Evolutionary conservation across 2,888 invertebrate genomes (phyloP), one percentile per base, ranked within the genome.

Genomic region (Metopia argyrocephala): DNA sequence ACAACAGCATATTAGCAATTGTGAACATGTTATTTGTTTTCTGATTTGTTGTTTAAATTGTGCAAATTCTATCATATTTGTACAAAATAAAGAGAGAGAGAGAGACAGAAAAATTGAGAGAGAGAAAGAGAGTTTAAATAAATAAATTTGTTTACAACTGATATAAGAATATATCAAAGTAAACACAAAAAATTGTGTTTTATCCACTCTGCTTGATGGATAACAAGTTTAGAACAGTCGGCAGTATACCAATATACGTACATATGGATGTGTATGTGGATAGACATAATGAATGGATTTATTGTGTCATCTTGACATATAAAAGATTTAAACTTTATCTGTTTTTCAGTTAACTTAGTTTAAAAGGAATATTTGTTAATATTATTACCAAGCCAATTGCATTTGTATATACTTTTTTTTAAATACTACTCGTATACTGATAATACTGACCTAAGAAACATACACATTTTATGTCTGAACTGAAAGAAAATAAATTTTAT

Each of bases 241-340:
- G n/a, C n/a, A 2, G 38, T 45, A 23, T 59, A 59, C 38, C 45
- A 23, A 23, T 61, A 23, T 61, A 61, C 38, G 4, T n/a, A 56
- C 7, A 62, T 54, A 54, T 23, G 18, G 20, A 18, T 52, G 52
- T 23, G 7, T 61, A 61, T 62, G 28, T 38, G 3, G 2, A 12
- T 3, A 38, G 31, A 31, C n/a, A n/a, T n/a, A 73, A 2, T 64
- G 56, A 73, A 73, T 73, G 73, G 73, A 73, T 64, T 73, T 73
- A 46, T 64, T 64, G 73, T 73, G 73, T 73, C 15, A 64, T 56
- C 64, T 56, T 56, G 48, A 56, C 56, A 23, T 48, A 25, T 2
- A 46, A 62, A 23, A 23, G 23, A 3, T 48, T 56, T 46, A 28
- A 27, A 15, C 20, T 56, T 56, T 9, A 56, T n/a, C 20, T 56